These are phyloP conservation scores for Psilopogon haemacephalus DNA, from an alignment of 2,113 vertebrate species.

Conservation along the genomic window DNA sequence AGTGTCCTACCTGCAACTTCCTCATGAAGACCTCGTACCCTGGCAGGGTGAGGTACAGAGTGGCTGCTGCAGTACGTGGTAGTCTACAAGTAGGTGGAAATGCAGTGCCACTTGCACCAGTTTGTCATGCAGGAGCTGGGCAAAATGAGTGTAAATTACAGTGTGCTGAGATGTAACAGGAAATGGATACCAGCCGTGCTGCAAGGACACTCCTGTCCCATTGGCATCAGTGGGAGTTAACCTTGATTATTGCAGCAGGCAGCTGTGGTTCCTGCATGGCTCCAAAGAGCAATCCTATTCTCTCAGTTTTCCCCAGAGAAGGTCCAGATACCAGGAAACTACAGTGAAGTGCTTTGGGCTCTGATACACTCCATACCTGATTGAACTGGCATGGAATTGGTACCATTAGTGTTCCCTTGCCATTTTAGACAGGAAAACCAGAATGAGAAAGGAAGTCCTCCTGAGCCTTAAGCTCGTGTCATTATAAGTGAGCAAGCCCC, in stretches of 20 bases:
- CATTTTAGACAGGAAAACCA: not conserved
- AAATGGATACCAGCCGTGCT: conserved; percentile 10
- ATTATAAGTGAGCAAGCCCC: not conserved
- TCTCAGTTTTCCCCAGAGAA: not conserved
- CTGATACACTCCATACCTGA: not conserved
- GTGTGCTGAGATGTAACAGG: conserved; percentile 33
- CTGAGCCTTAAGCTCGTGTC: not conserved
- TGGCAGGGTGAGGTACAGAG: not conserved
- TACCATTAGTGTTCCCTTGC: not conserved
- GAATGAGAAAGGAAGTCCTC: not conserved
- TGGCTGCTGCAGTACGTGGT: not conserved
- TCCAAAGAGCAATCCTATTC: not conserved
- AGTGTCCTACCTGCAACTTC: not conserved
- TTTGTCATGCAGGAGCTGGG: conserved; percentile 44
- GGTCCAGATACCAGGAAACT: not conserved
- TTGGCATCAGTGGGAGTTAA: not conserved
- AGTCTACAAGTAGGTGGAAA: conserved; percentile 32
- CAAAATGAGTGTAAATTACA: conserved; percentile 37
- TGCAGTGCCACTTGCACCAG: conserved; percentile 18
- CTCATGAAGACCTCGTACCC: not conserved
- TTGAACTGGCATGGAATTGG: not conserved
- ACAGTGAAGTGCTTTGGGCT: not conserved
- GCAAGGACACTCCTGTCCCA: not conserved
- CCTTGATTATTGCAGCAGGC: not conserved
- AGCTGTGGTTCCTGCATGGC: not conserved